These are phyloP conservation scores for Allygus modestus DNA, from an alignment of 2,888 invertebrate genomes.

Conservation along the genomic window DNA sequence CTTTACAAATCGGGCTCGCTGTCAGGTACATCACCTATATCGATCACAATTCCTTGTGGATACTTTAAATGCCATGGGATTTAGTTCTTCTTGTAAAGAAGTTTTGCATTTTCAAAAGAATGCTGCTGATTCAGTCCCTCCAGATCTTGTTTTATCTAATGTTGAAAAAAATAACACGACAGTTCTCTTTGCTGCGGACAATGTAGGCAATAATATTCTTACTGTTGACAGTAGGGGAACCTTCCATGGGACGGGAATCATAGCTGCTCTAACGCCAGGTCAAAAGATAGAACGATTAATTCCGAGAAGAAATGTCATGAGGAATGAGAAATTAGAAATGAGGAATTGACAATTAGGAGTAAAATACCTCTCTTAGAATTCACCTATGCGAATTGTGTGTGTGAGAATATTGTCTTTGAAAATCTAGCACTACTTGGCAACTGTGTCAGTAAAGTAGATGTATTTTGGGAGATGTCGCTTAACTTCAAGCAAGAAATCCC, in stretches of 20 bases:
- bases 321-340: no score
- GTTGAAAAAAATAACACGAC: background rate
- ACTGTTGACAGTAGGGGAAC: constrained; percentile 65
- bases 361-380: no score
- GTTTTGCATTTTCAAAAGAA: constrained; percentile 24
- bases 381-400: no score
- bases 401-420: background rate
- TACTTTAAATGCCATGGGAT: constrained; percentile 56
- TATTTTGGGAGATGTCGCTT: background rate
- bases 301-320: no score
- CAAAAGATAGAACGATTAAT: constrained; percentile 1
- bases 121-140: constrained; percentile 45
- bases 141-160: background rate
- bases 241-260: constrained; percentile 64
- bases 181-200: constrained; percentile 56
- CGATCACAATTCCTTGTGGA: constrained; percentile 63
- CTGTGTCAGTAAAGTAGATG: background rate
- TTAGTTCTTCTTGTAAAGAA: constrained; percentile 56
- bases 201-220: constrained; percentile 65
- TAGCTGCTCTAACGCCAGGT: constrained; percentile 63
- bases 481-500: background rate
- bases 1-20: constrained; percentile 53
- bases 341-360: no score
- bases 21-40: constrained; percentile 64
- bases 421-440: no score